Percentiles rank a stretch among this genome's conserved stretches.
Evolutionary conservation across 2,797 vertebrate species (phyloP).

Genomic region (Sibirionetta formosa): DNA sequence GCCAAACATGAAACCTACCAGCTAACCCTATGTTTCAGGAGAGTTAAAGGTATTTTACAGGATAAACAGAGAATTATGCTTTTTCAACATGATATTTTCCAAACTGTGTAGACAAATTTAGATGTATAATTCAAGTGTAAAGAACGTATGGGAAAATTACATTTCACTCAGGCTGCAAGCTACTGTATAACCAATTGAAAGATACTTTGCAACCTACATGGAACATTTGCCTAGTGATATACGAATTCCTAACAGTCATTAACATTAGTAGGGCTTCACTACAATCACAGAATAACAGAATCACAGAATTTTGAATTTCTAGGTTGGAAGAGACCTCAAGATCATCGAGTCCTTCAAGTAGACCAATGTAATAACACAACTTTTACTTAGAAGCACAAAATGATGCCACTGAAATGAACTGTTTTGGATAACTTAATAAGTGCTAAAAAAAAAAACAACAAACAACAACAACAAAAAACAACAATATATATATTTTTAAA

Average conservation of each 20-base stretch:
- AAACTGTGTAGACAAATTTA: neutral
- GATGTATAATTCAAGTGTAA: neutral
- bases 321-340: no score
- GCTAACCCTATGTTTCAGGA: neutral
- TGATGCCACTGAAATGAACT: neutral
- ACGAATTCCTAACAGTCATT: neutral
- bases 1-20: neutral
- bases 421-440: neutral
- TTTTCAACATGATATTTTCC: neutral
- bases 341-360: neutral
- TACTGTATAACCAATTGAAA: neutral
- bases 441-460: neutral
- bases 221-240: neutral
- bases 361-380: neutral
- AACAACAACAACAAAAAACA: no score
- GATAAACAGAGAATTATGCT: neutral
- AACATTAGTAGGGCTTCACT: constrained; percentile 11
- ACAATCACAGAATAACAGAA: no score
- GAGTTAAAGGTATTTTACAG: neutral
- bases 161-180: neutral
- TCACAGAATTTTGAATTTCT: no score
- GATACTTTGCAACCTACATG: neutral
- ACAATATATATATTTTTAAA: neutral
- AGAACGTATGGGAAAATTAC: neutral
- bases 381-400: constrained; percentile 16